Evolutionary conservation across 2,797 vertebrate genomes (phyloP).

Genomic region (Urocyon cinereoargenteus): DNA sequence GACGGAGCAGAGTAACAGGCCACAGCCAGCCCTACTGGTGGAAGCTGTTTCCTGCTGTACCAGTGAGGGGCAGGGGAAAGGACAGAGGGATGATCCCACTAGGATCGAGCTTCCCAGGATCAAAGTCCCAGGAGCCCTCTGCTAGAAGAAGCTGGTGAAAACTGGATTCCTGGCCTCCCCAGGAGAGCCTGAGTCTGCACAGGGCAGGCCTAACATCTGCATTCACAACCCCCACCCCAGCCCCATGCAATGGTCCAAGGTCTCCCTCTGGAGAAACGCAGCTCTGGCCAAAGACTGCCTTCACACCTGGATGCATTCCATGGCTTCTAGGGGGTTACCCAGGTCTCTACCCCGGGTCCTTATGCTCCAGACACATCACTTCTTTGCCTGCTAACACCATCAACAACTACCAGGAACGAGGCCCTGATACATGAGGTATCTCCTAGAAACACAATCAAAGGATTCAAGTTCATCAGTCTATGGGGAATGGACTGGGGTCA

Average conservation of each 20-base stretch:
- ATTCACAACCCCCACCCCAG: neutral
- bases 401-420: too few relatives aligned
- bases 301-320: neutral
- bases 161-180: neutral
- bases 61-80: neutral
- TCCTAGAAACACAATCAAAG: neutral
- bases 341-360: neutral
- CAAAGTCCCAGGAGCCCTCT: neutral
- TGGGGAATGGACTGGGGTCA: neutral
- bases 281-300: neutral
- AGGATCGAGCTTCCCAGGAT: neutral
- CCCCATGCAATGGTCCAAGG: neutral
- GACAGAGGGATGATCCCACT: neutral
- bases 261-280: neutral
- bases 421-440: neutral
- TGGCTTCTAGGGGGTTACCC: neutral
- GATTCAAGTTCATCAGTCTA: neutral
- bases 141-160: neutral
- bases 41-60: neutral
- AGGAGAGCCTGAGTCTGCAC: neutral
- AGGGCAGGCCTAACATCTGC: neutral
- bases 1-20: fast-evolving
- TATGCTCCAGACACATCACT: neutral
- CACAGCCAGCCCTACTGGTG: neutral
- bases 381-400: neutral